Evolutionary conservation across 2,113 vertebrate genomes (phyloP).

Genomic region (Labrus mixtus): DNA sequence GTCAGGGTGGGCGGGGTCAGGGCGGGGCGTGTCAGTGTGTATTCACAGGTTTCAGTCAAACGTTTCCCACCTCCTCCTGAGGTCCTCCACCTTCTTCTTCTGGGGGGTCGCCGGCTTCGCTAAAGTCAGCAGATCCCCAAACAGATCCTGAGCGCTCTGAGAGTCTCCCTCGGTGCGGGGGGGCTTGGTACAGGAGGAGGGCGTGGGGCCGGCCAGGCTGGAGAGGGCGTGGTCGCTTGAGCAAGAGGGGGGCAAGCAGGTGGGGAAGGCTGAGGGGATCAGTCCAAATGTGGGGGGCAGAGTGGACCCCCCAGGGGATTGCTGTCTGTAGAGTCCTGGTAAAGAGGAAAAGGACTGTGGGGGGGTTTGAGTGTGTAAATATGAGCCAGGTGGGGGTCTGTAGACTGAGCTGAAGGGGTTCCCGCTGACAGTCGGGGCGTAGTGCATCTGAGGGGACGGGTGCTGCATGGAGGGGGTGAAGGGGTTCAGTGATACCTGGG

Average conservation of each 20-base stretch:
- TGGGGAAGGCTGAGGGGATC: slow-evolving; percentile 38
- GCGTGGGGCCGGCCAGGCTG: slow-evolving; percentile 70
- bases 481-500: slow-evolving; percentile 87
- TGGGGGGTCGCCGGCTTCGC: slow-evolving; percentile 82
- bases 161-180: slow-evolving; percentile 72
- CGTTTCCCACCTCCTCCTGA: slow-evolving; percentile 94
- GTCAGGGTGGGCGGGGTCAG: too few species aligned
- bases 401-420: slow-evolving; percentile 86
- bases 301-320: slow-evolving; percentile 76
- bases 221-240: slow-evolving; percentile 80
- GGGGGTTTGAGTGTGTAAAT: slow-evolving; percentile 80
- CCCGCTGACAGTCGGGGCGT: slow-evolving; percentile 80
- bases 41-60: slow-evolving; percentile 85
- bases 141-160: slow-evolving; percentile 87
- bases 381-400: slow-evolving; percentile 75
- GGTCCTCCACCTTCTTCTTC: slow-evolving; percentile 89
- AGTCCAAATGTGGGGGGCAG: slow-evolving; percentile 61
- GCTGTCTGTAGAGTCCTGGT: slow-evolving; percentile 87
- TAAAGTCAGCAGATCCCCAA: slow-evolving; percentile 92
- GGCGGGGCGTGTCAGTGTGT: background rate
- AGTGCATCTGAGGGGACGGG: slow-evolving; percentile 79
- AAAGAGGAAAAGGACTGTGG: slow-evolving; percentile 82
- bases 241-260: slow-evolving; percentile 65
- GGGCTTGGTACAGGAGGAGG: slow-evolving; percentile 77
- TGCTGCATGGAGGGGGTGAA: slow-evolving; percentile 83